Evolutionary conservation across 1,140 invertebrate species (phyloP), one percentile per base, ranked within the genome.

Genomic region (Mercenaria mercenaria): DNA sequence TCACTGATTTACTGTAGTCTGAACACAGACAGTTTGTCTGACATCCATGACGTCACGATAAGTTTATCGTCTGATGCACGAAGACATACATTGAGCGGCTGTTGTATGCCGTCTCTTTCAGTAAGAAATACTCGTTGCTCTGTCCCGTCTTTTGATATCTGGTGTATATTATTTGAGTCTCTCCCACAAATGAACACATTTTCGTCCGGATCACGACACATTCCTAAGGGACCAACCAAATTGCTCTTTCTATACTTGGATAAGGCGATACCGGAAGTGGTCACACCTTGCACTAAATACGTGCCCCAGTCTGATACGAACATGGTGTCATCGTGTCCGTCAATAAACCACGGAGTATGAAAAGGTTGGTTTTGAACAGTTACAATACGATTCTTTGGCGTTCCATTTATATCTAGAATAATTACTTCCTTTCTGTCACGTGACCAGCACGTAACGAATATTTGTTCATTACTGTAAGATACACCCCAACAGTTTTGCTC

Each of bases 141-240:
- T 15, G 37, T 18, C 26, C 88, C 88, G 20, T 82, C 79, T 11
- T 32, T 43, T 11, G 69, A 64, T 0, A 89, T 26, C 26, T 89
- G 88, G 34, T 89, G 88, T 29, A 89, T 37, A 26, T 81, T 89
- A 69, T 89, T 89, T 6, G 88, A 83, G 50, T 89, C 88, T 37
- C 79, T 67, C 6, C 88, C 80, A 59, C 80, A 84, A 0, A 89
- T 34, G 67, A 83, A 89, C 34, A 84, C 11, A 37, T 82, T 89
- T 2, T 67, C 88, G 13, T 89, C 88, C 10, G 80, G 80, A 77
- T 89, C 88, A 34, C 32, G 32, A 10, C 77, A 61, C 26, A 89
- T 32, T 11, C 88, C 88, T 0, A 83, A 41, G 8, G 88, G 80
- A 29, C 69, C 86, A 37, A 81, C 86, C 18, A 88, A 59, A 23